Base-by-base conservation (phyloP, 1,140 invertebrate species). In the Episyrphus balteatus region DNA sequence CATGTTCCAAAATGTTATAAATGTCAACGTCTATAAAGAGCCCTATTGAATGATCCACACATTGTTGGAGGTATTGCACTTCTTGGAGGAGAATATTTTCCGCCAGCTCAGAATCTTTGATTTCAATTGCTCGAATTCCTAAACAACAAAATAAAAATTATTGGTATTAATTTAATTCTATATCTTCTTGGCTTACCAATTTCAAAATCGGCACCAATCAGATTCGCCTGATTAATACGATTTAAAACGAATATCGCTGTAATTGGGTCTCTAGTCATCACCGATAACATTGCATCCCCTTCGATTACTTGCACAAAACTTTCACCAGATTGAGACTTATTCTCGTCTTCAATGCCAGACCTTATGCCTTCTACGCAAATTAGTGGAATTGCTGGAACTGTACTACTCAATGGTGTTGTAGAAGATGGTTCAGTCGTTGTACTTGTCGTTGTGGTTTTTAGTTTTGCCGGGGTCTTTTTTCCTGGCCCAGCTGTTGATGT, bases 51-150 rank as follows among this genome's bases (percentile, higher is more conserved):
- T 65, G 55, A 13, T 44, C 47, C 0, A 57, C 53, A 47, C 64
- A 67, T 39, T 65, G 61, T 44, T 67, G 60, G 19, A 65, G 30
- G 45, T 61, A 67, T 44, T 67, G 55, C 8, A 67, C 62, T 43
- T 67, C 64, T 40, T 67, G 62, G 1, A 67, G 52, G 0, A 67
- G 52, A 12, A 67, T 32, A 37, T 59, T 61, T 47, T 67, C 63
- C 1, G 60, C 55, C 21, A 58, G 33, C 10, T 47, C 51, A 7
- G 48, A 53, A 36, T 56, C 55, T 14, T 61, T 53, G 1, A 67
- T 46, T 17, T 17, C 42, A 14, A 67, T 62, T 11, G 64, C 61
- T 9, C 64, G 58, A 1, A 61, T 47, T 8, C 64, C 64, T 67
- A 30, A 21, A 32, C 3, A 19, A 39, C 7, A 19, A 38, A 33